Evolutionary conservation across 2,113 vertebrate genomes (phyloP).

Genomic region (Apistogramma diplotaenia): DNA sequence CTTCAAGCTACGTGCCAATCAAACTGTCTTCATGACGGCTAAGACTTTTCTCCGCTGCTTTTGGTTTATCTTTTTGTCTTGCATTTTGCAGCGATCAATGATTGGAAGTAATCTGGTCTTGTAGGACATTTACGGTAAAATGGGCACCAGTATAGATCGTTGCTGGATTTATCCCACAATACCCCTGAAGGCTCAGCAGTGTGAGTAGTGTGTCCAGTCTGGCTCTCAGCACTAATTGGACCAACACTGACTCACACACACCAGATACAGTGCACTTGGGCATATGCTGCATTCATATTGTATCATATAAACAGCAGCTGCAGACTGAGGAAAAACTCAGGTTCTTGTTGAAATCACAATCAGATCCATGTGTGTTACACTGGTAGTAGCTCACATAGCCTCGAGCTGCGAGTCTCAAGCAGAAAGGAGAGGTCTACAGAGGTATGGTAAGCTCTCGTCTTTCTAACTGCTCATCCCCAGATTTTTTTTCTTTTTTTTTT

Average conservation of each 20-base stretch:
- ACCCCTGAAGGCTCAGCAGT: conserved; percentile 16
- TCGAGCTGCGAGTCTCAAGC: neutral
- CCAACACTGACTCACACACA: neutral
- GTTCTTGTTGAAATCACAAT: neutral
- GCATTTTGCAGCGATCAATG: conserved; percentile 1
- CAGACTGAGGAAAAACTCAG: neutral
- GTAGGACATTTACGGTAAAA: conserved; percentile 13
- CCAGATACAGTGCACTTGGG: neutral
- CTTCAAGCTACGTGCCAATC: conserved; percentile 33
- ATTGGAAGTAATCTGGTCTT: conserved; percentile 22
- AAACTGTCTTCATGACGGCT: neutral
- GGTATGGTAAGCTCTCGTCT: neutral
- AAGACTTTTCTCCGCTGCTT: neutral
- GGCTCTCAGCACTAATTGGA: conserved; percentile 39
- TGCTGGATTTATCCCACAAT: conserved; percentile 35
- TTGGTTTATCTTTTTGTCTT: neutral
- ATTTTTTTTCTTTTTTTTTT: neutral
- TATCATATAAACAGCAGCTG: conserved; percentile 43
- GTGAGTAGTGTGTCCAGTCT: conserved; percentile 19
- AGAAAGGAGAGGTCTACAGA: neutral
- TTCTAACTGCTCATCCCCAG: neutral
- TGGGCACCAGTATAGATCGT: neutral
- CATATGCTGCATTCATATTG: conserved; percentile 36
- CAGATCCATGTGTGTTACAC: neutral
- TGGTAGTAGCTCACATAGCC: neutral